Evolutionary conservation across 1,140 invertebrate genomes (phyloP).

Genomic region (Pseudomyrmex sp.): DNA sequence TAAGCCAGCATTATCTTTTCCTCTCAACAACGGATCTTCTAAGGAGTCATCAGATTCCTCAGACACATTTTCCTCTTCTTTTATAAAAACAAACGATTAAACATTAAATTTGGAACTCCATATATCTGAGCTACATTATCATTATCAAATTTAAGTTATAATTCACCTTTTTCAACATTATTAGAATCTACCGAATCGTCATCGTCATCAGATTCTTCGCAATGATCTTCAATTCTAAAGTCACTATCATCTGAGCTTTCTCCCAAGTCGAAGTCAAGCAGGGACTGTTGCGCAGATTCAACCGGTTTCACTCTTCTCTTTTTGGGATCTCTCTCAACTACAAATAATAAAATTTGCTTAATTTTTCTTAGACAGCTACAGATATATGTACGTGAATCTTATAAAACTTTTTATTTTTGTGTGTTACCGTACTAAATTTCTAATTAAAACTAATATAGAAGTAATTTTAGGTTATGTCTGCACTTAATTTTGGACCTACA

Average conservation of each 20-base stretch:
- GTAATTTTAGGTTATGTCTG: slow-evolving; percentile 63
- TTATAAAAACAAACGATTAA: not conserved
- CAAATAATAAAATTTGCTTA: slow-evolving; percentile 73
- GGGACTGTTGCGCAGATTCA: slow-evolving; percentile 88
- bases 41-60: slow-evolving; percentile 85
- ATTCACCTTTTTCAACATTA: slow-evolving; percentile 80
- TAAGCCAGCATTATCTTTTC: slow-evolving; percentile 84
- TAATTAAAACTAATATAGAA: slow-evolving; percentile 35
- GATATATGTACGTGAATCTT: not conserved
- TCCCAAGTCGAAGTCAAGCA: slow-evolving; percentile 93
- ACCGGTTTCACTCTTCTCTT: slow-evolving; percentile 95
- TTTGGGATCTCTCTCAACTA: slow-evolving; percentile 93
- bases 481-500: slow-evolving; percentile 66
- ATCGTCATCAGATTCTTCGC: slow-evolving; percentile 91
- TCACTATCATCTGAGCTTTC: slow-evolving; percentile 98
- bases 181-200: slow-evolving; percentile 87
- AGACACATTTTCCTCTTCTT: slow-evolving; percentile 83
- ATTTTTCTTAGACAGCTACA: not conserved
- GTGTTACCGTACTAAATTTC: not conserved
- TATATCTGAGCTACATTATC: not conserved
- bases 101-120: not conserved
- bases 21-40: slow-evolving; percentile 84
- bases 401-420: not conserved
- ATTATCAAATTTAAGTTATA: not conserved
- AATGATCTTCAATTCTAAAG: slow-evolving; percentile 96